A percentile compares a stretch with the other conserved stretches of the same genome.
Conservation (phyloP, 37 sponge, comb jelly and placozoan species). For the Aplysina aerophoba region DNA sequence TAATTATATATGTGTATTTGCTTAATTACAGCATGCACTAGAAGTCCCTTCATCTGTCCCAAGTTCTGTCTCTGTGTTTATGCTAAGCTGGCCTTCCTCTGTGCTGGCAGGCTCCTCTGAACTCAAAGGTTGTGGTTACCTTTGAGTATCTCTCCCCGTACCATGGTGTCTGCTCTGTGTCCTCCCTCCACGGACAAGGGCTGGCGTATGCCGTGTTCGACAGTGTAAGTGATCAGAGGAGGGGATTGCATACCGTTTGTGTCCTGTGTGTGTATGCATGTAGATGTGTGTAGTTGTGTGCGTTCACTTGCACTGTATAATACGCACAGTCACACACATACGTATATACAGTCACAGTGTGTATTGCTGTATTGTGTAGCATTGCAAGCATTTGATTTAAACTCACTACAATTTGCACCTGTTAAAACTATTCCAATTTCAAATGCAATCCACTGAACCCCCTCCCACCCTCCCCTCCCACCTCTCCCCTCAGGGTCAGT, state of each 20-base stretch:
- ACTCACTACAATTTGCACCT: no score
- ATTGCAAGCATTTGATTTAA: no score
- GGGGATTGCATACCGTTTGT: neutral
- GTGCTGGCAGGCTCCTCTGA: constrained; percentile 9
- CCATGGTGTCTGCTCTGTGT: constrained; percentile 39
- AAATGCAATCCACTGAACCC: no score
- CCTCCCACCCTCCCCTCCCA: neutral
- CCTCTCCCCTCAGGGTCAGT: constrained; percentile 46
- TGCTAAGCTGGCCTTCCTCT: no score
- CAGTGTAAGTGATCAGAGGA: constrained; percentile 29
- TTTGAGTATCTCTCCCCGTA: constrained; percentile 48
- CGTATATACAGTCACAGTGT: neutral
- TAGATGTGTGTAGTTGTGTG: no score
- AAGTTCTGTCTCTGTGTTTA: no score
- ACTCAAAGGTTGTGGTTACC: constrained; percentile 16
- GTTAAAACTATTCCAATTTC: no score
- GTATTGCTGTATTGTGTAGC: no score
- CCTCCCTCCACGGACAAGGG: constrained; percentile 20
- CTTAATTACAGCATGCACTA: no score
- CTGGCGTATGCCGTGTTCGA: constrained; percentile 63
- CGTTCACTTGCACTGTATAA: no score
- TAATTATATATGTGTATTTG: no score
- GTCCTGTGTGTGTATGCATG: no score
- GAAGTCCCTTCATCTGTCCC: neutral
- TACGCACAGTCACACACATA: neutral